phyloP scores from a whole-genome alignment of 2,113 vertebrate species.

The Sprattus sprattus region DNA sequence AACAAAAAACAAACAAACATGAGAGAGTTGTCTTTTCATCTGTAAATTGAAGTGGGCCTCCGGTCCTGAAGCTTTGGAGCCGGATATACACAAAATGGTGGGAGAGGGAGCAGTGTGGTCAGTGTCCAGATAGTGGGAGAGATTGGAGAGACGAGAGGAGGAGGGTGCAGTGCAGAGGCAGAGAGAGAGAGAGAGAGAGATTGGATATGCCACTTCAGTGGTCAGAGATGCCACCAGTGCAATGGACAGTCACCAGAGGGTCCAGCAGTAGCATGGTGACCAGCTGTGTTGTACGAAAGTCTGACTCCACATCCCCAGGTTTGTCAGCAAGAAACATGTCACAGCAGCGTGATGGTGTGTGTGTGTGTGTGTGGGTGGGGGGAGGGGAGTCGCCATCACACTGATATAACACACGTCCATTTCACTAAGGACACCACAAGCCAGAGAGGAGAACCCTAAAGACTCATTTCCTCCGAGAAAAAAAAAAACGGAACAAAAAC shows the following conservation, averaged over 20 bases:
- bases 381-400: background rate
- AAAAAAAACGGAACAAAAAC: slow-evolving; percentile 28
- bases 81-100: background rate
- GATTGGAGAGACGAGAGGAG: background rate
- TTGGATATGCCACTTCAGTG: background rate
- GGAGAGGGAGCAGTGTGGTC: background rate
- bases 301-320: slow-evolving; percentile 14
- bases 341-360: slow-evolving; percentile 54
- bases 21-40: background rate
- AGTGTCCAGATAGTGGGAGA: background rate
- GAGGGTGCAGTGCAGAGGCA: background rate
- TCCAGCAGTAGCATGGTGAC: background rate
- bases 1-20: slow-evolving; percentile 36
- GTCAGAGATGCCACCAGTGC: background rate
- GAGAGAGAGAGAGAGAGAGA: background rate
- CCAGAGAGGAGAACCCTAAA: slow-evolving; percentile 45
- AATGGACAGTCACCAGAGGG: background rate
- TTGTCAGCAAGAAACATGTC: slow-evolving; percentile 40
- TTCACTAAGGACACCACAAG: slow-evolving; percentile 45
- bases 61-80: background rate
- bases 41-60: background rate
- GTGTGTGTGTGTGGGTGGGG: background rate
- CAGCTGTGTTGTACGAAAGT: background rate
- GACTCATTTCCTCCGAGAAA: slow-evolving; percentile 23
- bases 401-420: background rate